Evolutionary conservation across 1,140 invertebrate genomes (phyloP).

Genomic region (Apis dorsata): DNA sequence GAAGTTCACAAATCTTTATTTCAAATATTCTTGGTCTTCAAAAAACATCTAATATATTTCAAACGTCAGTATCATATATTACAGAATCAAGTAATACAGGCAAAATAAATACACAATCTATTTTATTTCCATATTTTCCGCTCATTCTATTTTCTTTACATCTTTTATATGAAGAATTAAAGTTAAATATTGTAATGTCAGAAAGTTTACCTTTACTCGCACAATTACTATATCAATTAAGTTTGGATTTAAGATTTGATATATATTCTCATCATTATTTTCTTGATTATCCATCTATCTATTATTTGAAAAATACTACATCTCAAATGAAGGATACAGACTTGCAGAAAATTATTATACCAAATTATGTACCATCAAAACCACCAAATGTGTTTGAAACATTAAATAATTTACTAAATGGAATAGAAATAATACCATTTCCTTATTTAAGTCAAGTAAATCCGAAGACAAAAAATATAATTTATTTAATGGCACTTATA

Average conservation of each 20-base stretch:
- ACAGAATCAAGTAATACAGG: conserved; percentile 71
- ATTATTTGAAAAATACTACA: conserved; percentile 73
- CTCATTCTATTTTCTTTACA: conserved; percentile 91
- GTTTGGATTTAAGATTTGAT: conserved; percentile 87
- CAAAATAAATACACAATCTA: conserved; percentile 84
- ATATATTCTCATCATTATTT: conserved; percentile 91
- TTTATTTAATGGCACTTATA: conserved; percentile 82
- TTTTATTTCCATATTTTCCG: conserved; percentile 88
- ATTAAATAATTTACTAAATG: conserved; percentile 84
- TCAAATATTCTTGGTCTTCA: conserved; percentile 66
- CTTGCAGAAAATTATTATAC: conserved; percentile 83
- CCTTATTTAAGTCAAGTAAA: conserved; percentile 87
- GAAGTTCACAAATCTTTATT: conserved; percentile 64
- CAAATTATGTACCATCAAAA: conserved; percentile 82
- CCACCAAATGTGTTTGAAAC: conserved; percentile 87
- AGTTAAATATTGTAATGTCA: conserved; percentile 87
- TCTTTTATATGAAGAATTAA: conserved; percentile 94
- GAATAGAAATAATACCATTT: conserved; percentile 81
- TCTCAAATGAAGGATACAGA: conserved; percentile 80
- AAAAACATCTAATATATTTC: conserved; percentile 57
- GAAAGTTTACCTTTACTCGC: conserved; percentile 86
- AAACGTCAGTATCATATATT: conserved; percentile 55
- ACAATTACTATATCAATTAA: conserved; percentile 88
- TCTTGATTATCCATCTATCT: conserved; percentile 89
- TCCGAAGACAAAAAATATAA: conserved; percentile 85